These are phyloP conservation scores for Scylla paramamosain DNA, from an alignment of 1,140 invertebrate species.

Conservation along the genomic window DNA sequence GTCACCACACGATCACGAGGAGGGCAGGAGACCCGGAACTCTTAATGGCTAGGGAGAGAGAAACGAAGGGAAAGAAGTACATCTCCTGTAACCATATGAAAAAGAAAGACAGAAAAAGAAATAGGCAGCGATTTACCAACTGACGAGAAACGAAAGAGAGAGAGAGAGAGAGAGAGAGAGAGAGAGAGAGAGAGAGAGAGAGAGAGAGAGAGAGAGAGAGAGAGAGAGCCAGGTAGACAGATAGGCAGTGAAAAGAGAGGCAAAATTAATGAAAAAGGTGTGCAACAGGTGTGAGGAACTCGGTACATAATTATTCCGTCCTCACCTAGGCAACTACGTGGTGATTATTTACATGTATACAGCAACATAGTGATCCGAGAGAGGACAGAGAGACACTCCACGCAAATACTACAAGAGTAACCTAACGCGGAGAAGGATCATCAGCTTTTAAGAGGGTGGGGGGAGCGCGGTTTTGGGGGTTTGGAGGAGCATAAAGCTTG, in stretches of 20 bases:
- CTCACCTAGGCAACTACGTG: conserved; percentile 17
- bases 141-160: too few species aligned
- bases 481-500: too few species aligned
- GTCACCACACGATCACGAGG: neutral
- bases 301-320: neutral
- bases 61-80: neutral
- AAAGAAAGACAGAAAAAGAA: neutral
- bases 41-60: neutral
- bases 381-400: neutral
- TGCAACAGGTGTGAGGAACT: neutral
- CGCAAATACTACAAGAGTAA: neutral
- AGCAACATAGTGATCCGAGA: neutral
- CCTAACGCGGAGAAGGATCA: neutral
- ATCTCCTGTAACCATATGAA: neutral
- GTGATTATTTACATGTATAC: conserved; percentile 24
- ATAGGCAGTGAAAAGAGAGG: too few species aligned
- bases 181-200: too few species aligned
- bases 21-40: neutral
- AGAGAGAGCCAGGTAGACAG: too few species aligned
- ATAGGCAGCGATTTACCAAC: too few species aligned
- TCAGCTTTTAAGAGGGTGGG: neutral
- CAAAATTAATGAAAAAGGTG: neutral
- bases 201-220: too few species aligned
- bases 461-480: neutral
- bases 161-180: too few species aligned